Conservation (phyloP, 2,113 vertebrate species). For the Natator depressus region DNA sequence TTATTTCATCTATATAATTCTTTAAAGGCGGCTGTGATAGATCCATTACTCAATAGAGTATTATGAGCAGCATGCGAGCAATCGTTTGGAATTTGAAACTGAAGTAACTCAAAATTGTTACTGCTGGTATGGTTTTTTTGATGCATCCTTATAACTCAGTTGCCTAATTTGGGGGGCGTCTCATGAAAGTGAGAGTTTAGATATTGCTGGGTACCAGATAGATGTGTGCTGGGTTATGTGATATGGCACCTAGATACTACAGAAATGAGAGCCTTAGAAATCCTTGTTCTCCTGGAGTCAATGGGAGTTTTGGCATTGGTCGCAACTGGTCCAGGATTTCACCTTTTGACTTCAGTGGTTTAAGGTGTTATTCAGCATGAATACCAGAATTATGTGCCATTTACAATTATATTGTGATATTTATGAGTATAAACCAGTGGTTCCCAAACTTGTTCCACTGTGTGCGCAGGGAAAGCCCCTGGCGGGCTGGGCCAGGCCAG, state of each 20-base stretch:
- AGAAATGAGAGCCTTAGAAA: neutral
- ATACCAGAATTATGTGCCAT: too few species aligned
- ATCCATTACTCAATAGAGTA: neutral
- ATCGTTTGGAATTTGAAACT: neutral
- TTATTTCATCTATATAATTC: neutral
- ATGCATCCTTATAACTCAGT: neutral
- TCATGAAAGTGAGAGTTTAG: neutral
- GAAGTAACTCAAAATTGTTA: neutral
- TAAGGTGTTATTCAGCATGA: too few species aligned
- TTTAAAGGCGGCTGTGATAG: neutral
- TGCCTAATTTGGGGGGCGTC: neutral
- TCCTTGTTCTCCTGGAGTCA: neutral
- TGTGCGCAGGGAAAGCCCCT: too few species aligned
- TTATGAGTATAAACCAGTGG: too few species aligned
- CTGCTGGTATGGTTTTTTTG: neutral
- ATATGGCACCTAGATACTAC: accelerated
- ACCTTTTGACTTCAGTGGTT: too few species aligned
- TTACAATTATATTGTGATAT: too few species aligned
- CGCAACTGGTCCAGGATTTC: too few species aligned
- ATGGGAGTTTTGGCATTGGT: too few species aligned
- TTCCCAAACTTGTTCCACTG: too few species aligned
- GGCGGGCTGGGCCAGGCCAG: too few species aligned
- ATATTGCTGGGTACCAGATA: neutral
- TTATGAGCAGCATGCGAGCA: neutral
- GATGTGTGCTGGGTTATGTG: neutral